Evolutionary conservation across 1,140 invertebrate species (phyloP).

Genomic region (Drosophila murphyi): DNA sequence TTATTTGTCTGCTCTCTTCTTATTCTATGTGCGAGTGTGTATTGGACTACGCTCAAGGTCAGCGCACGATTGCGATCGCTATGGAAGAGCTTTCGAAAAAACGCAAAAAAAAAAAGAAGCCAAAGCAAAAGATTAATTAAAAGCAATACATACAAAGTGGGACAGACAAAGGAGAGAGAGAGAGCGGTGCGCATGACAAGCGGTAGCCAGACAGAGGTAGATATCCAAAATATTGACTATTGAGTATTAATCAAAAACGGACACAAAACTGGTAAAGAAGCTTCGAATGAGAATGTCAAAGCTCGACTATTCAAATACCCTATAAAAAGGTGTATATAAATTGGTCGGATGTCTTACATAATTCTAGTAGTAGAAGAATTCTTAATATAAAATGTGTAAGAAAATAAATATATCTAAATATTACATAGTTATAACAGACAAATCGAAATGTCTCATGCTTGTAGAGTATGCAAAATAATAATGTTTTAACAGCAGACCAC

Average conservation of each 20-base stretch:
- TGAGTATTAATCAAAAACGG: slow-evolving; percentile 27
- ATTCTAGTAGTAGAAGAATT: too few relatives aligned
- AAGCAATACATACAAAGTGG: slow-evolving; percentile 33
- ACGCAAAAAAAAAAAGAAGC: slow-evolving; percentile 33
- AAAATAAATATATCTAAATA: neutral
- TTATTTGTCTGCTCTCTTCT: slow-evolving; percentile 11
- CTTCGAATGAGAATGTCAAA: neutral
- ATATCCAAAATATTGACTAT: slow-evolving; percentile 42
- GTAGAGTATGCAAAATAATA: slow-evolving; percentile 45
- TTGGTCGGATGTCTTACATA: neutral
- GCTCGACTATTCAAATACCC: slow-evolving; percentile 12
- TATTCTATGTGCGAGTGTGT: neutral
- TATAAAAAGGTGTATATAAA: slow-evolving; percentile 2
- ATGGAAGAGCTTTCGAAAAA: slow-evolving; percentile 45
- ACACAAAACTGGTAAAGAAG: slow-evolving; percentile 29
- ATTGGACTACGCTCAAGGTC: slow-evolving; percentile 58
- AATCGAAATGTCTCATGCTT: neutral
- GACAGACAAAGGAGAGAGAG: neutral
- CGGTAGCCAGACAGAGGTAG: slow-evolving; percentile 18
- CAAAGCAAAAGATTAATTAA: slow-evolving; percentile 70
- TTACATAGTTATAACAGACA: neutral
- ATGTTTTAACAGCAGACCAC: slow-evolving; percentile 68
- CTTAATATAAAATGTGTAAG: neutral
- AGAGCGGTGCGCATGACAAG: neutral
- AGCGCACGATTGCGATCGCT: slow-evolving; percentile 63